These are phyloP conservation scores for Pemphredon lugubris DNA, from an alignment of 2,888 invertebrate genomes.

Conservation along the genomic window DNA sequence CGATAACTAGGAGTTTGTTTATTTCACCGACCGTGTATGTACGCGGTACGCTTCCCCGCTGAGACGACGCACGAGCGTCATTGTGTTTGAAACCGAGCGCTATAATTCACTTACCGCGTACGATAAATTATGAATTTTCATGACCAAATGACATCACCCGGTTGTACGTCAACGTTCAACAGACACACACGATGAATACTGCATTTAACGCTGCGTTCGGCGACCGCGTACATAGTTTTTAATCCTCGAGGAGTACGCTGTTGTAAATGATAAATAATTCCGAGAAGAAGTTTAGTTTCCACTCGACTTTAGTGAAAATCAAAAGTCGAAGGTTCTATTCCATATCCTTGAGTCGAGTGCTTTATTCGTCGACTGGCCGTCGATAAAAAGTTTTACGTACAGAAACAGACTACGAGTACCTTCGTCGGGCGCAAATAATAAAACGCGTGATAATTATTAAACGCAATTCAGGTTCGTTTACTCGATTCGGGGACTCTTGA, in stretches of 20 bases:
- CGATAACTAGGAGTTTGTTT: no score
- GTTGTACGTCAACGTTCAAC: not conserved
- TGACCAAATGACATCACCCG: conserved; percentile 38
- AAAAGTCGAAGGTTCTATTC: no score
- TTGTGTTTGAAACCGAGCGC: conserved; percentile 11
- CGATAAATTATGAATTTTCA: conserved; percentile 44
- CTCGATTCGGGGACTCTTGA: no score
- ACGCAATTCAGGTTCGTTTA: no score
- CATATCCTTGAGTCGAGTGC: no score
- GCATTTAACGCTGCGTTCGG: not conserved
- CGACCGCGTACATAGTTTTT: not conserved
- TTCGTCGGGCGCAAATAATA: no score
- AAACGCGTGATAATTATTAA: no score
- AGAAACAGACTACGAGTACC: no score
- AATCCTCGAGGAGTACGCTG: not conserved
- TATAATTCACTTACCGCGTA: conserved; percentile 18
- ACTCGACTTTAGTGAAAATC: no score
- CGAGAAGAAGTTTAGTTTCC: not conserved
- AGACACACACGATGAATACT: conserved; percentile 24
- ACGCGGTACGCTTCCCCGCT: not conserved
- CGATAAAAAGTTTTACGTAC: no score
- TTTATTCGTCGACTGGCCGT: no score
- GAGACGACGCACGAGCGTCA: conserved; percentile 9
- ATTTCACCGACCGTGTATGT: not conserved
- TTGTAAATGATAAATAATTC: not conserved